Conservation (phyloP, 2,888 invertebrate species). For the Cheilosia soror region DNA sequence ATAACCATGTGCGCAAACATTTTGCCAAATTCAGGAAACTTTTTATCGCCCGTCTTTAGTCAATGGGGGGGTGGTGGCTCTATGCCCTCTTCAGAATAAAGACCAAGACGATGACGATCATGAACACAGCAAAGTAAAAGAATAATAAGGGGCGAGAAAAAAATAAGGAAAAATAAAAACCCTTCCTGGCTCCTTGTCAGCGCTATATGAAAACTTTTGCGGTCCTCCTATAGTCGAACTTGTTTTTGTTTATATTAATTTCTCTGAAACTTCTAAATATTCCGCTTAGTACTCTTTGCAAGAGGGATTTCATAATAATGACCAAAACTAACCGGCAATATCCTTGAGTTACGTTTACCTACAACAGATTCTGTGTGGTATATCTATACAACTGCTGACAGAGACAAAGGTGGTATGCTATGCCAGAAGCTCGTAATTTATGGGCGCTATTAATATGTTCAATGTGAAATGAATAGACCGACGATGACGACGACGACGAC, state of each 20-base stretch:
- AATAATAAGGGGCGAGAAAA: neutral
- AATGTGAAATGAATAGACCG: neutral
- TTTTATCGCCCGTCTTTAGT: constrained; percentile 1
- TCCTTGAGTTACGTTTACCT: neutral
- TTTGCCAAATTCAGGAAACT: constrained; percentile 3
- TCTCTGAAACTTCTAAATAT: neutral
- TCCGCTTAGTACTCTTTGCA: constrained; percentile 1
- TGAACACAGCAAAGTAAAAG: neutral
- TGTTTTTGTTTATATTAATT: constrained; percentile 15
- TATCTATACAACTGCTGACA: neutral
- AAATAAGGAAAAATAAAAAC: too few relatives aligned
- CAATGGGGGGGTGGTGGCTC: too few relatives aligned
- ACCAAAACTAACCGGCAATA: neutral
- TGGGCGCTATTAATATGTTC: constrained; percentile 1
- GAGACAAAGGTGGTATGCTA: neutral
- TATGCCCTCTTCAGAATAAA: too few relatives aligned
- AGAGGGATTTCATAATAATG: constrained; percentile 21
- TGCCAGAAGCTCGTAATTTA: neutral
- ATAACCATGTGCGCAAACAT: constrained; percentile 35
- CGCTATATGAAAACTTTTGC: neutral
- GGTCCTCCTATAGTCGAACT: neutral
- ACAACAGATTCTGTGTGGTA: neutral
- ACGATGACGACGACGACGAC: too few relatives aligned
- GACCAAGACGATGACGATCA: neutral
- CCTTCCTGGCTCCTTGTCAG: too few relatives aligned